phyloP scores from a whole-genome alignment of 2,113 vertebrate genomes.

The Rhombomys opimus region DNA sequence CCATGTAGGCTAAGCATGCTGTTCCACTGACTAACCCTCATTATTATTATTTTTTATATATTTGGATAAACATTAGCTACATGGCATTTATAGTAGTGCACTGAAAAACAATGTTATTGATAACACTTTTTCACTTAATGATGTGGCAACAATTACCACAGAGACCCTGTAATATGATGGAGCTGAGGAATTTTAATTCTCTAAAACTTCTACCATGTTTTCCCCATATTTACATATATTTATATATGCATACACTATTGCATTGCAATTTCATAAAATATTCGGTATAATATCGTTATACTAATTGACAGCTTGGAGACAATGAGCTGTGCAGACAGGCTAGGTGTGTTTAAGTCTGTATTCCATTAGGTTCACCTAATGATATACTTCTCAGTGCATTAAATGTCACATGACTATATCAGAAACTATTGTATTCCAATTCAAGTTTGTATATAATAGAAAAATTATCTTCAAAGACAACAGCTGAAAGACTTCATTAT shows the following conservation, averaged over 20 bases:
- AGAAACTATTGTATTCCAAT: not conserved
- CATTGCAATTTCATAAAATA: not conserved
- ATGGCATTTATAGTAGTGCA: not conserved
- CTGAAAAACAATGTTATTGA: not conserved
- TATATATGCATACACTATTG: not conserved
- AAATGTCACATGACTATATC: not conserved
- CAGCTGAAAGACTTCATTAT: not conserved
- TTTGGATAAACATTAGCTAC: not conserved
- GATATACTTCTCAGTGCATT: not conserved
- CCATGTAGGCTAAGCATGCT: not conserved
- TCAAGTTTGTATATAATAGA: not conserved
- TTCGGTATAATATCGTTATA: not conserved
- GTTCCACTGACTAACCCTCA: not conserved
- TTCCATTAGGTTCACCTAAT: not conserved
- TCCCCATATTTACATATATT: not conserved
- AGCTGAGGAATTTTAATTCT: not conserved
- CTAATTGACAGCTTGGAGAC: not conserved
- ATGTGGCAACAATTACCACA: not conserved
- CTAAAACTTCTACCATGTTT: not conserved
- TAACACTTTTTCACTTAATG: not conserved
- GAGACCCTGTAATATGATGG: not conserved
- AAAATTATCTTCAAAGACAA: not conserved
- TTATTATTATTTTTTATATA: not conserved
- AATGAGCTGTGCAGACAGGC: not conserved
- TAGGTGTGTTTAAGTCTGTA: not conserved